Base-by-base conservation (phyloP, 2,888 invertebrate species). In the Philereme vetulata region DNA sequence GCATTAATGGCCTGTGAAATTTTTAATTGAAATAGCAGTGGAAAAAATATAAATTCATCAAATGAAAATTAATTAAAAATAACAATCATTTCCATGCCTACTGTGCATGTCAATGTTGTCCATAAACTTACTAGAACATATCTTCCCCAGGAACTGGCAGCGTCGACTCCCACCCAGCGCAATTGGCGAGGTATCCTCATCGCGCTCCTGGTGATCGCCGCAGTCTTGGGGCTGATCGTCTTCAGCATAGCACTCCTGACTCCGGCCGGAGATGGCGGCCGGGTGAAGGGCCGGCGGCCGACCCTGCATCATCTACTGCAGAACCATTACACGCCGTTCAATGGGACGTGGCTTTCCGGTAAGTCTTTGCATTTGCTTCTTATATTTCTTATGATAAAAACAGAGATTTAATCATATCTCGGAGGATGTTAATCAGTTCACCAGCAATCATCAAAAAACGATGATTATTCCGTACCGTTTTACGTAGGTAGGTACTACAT, bases 161-260 rank as follows among this genome's bases (percentile, higher is more conserved):
- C 96, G 44, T 94, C 96, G 52, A 96, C 97, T 9, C 97, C 97
- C 4, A 96, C 95, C 67, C 95, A 98, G 84, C 93, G 98, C 67
- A 98, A 98, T 93, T 98, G 98, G 98, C 95, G 97, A 47, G 98
- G 98, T 11, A 98, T 98, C 76, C 95, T 96, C 73, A 98, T 98
- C 71, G 98, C 98, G 0, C 92, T 98, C 65, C 93, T 98, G 76
- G 98, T 98, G 71, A 98, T 98, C 72, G 95, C 96, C 32, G 95
- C 96, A 36, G 97, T 98, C 40, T 95, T 97, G 74, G 96, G 97
- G 50, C 94, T 98, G 74, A 98, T 98, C 71, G 95, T 98, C 71
- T 96, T 97, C 90, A 97, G 98, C 74, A 97, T 98, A 79, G 95
- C 98, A 45, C 93, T 98, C 66, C 95, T 98, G 60, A 97, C 97